phyloP scores from a whole-genome alignment of 2,113 vertebrate genomes.

The Holacanthus passer region DNA sequence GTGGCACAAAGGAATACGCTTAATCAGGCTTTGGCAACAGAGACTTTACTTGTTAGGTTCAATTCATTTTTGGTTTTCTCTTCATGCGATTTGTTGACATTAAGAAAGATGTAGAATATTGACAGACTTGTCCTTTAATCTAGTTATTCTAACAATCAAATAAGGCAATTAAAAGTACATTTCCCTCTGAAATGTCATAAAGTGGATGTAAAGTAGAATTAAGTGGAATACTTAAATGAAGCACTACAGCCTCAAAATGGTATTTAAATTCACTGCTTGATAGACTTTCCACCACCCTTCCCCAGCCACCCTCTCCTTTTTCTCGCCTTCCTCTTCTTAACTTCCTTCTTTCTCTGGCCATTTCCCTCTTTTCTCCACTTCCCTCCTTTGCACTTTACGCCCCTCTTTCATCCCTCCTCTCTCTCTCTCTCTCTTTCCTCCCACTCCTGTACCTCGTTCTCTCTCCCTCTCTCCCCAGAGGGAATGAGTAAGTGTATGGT shows the following conservation, averaged over 20 bases:
- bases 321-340: constrained; percentile 8
- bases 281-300: background rate
- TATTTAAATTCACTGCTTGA: constrained; percentile 7
- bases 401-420: constrained; percentile 44
- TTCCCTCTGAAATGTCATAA: background rate
- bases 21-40: background rate
- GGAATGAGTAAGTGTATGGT: constrained; percentile 76
- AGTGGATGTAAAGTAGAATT: background rate
- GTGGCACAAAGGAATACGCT: background rate
- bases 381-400: constrained; percentile 57
- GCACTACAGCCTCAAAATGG: background rate
- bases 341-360: constrained; percentile 11
- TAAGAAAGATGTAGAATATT: background rate
- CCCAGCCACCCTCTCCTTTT: background rate
- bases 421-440: constrained; percentile 36
- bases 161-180: background rate
- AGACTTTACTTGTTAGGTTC: background rate
- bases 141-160: background rate
- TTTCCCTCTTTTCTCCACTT: constrained; percentile 43
- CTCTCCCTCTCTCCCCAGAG: constrained; percentile 63
- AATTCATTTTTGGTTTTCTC: background rate
- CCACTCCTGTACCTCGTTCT: constrained; percentile 54
- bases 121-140: background rate
- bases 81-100: background rate
- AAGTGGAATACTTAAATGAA: background rate